A percentile compares a stretch with the other conserved stretches of the same genome.
Conservation (phyloP, 2,113 vertebrate species). For the Daphoenositta chrysoptera region DNA sequence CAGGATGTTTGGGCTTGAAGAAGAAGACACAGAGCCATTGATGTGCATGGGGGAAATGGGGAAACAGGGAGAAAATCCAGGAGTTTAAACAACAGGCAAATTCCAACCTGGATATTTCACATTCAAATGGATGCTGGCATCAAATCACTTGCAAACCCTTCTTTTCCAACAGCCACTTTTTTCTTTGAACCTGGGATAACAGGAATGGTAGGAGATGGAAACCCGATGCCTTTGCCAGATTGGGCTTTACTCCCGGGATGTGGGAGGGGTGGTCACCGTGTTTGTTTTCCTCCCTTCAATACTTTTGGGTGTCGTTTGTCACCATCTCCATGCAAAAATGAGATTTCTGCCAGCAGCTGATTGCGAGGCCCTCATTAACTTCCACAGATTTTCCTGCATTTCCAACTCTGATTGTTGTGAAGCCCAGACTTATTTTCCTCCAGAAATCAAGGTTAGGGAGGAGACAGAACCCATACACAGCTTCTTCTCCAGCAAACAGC, state of each 20-base stretch:
- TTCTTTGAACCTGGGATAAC: background rate
- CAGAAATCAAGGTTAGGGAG: background rate
- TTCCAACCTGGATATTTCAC: background rate
- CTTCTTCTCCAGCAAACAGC: background rate
- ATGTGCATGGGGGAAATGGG: background rate
- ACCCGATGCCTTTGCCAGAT: background rate
- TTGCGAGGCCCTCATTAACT: background rate
- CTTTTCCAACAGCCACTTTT: background rate
- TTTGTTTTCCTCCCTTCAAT: background rate
- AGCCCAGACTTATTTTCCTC: background rate
- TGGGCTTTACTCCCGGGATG: background rate
- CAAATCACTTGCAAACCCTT: background rate
- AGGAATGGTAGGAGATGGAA: accelerated
- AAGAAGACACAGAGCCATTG: background rate
- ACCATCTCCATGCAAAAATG: background rate
- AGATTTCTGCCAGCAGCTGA: background rate
- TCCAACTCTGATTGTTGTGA: background rate
- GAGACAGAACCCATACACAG: background rate
- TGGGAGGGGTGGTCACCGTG: accelerated
- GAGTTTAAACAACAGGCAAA: background rate
- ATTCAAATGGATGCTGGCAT: background rate
- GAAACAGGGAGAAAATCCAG: background rate
- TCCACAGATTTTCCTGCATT: background rate
- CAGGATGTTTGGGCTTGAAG: background rate
- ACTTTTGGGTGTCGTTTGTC: background rate